Base-by-base conservation (phyloP, 2,113 vertebrate species). In the Thunnus thynnus region DNA sequence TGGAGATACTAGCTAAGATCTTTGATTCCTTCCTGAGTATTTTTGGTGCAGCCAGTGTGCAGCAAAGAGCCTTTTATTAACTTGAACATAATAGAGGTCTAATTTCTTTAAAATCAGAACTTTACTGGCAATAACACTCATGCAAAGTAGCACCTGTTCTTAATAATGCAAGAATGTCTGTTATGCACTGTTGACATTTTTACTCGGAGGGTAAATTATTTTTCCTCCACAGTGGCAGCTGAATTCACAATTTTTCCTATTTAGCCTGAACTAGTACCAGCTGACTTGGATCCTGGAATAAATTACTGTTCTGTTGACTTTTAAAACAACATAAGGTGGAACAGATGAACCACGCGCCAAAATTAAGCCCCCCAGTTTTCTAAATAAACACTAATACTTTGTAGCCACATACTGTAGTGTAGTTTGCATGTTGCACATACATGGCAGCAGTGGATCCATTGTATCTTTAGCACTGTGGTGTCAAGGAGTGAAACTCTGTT, bases 101-200 rank as follows among this genome's bases (percentile, higher is more conserved):
- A 22, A 22, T 57, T 48, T 41, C 25, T 66, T 14, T 72, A 10
- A 64, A 56, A 8, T 18, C 9, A 11, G 17, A 17, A 41, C 36
- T 41, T 41, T 41, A 7, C 36, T 41, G 30, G 65, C 63, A 30
- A 12, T 18, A 57, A 10, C 18, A 46, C 8, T 16, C 13, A 41
- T 73, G n/a, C 7, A 11, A 6, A 57, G 7, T 25, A 60, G 6
- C 79, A 83, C 48, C 73, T 81, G 67, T 57, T 82, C 58, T 62
- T 76, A 60, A 47, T 76, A 76, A 52, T 82, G 16, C 57, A 85
- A n/a, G 61, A 54, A 68, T 64, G 11, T 58, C n/a, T 48, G 57
- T 12, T 70, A 70, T 47, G 30, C 54, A 17, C 20, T 13, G 32
- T 51, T 36, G 14, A 73, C 25, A 36, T 77, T 76, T 52, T 58